These are phyloP conservation scores for Calycopis cecrops DNA, from an alignment of 1,140 invertebrate species.

Conservation along the genomic window DNA sequence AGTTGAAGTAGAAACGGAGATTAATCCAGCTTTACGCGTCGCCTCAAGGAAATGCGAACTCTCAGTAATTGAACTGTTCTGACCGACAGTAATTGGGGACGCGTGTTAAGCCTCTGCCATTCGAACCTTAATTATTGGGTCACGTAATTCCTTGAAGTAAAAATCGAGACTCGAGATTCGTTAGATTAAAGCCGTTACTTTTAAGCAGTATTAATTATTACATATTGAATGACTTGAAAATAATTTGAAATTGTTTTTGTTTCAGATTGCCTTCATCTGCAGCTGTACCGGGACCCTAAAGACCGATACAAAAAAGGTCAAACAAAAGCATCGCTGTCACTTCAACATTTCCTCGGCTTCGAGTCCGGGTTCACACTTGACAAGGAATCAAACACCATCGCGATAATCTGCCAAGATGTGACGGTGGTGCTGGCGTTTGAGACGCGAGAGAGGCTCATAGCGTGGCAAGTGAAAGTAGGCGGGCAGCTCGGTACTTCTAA, in stretches of 20 bases:
- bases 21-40: constrained; percentile 23
- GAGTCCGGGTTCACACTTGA: constrained; percentile 92
- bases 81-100: constrained; percentile 31
- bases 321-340: constrained; percentile 89
- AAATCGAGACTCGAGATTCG: too few species aligned
- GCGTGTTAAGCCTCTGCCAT: constrained; percentile 22
- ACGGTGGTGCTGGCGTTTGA: constrained; percentile 92
- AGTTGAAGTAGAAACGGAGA: not conserved
- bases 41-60: constrained; percentile 25
- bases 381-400: constrained; percentile 93
- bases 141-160: constrained; percentile 12
- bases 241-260: constrained; percentile 43
- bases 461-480: constrained; percentile 84
- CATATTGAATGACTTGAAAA: too few species aligned
- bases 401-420: constrained; percentile 93
- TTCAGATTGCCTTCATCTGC: constrained; percentile 93
- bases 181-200: too few species aligned
- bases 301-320: constrained; percentile 89
- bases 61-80: constrained; percentile 31
- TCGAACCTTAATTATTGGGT: constrained; percentile 19
- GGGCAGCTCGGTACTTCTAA: constrained; percentile 86
- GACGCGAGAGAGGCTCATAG: constrained; percentile 88
- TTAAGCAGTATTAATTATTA: too few species aligned
- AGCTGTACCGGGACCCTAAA: constrained; percentile 92
- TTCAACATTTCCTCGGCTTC: constrained; percentile 90